Conservation (phyloP, 1,140 invertebrate species). For the Octopus bimaculoides region DNA sequence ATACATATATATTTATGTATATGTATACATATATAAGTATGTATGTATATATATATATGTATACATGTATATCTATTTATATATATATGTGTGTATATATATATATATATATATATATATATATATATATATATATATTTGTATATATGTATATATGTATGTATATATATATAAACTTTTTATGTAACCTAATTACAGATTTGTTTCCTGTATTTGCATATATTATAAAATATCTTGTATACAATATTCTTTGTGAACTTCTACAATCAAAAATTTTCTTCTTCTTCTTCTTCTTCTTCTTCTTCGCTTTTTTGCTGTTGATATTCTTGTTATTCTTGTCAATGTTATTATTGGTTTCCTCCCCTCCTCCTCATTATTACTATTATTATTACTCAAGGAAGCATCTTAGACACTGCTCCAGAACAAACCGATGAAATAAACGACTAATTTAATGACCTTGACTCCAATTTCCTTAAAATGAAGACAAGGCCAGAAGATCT, state of each 20-base stretch:
- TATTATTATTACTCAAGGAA: neutral
- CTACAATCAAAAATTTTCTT: neutral
- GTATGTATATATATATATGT: neutral
- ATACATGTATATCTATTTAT: neutral
- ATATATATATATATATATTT: too few species aligned
- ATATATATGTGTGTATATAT: neutral
- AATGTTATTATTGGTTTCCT: neutral
- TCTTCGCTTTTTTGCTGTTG: neutral
- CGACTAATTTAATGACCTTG: too few species aligned
- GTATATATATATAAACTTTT: too few species aligned
- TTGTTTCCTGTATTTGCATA: too few species aligned
- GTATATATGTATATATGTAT: too few species aligned
- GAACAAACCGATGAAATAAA: too few species aligned
- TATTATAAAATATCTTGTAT: too few species aligned
- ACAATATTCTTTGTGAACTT: too few species aligned
- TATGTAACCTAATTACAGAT: too few species aligned
- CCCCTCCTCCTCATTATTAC: neutral
- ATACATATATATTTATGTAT: neutral
- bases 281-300: neutral
- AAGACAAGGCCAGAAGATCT: too few species aligned
- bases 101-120: conserved; percentile 1
- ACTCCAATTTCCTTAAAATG: too few species aligned
- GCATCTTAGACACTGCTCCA: neutral
- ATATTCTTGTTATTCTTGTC: neutral
- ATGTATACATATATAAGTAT: neutral